Base-by-base conservation (phyloP, 64 coral and sea anemone species). In the Montipora efflorescens region DNA sequence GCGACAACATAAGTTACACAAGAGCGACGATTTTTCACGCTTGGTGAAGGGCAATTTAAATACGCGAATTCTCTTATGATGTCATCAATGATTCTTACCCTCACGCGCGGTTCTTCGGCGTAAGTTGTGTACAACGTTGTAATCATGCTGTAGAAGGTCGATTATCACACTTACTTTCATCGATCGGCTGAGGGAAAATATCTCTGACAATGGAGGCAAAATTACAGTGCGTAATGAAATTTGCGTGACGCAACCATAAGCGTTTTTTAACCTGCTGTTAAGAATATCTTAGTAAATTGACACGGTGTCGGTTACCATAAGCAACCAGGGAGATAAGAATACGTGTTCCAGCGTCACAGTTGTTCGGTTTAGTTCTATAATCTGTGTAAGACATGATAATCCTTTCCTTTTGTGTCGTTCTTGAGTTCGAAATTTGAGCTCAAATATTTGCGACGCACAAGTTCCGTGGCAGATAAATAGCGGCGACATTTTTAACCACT, bases 81-180 rank as follows among this genome's bases (percentile, higher is more conserved):
- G 20, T 86, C 45, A 86, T 86, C 45, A 51, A 86, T 86, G 46
- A 49, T 71, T 86, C 82, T 72, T 50, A 86, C 82, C 43, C 82
- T 48, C 4, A 49, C 82, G 3, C 82, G 62, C 0, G 82, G 82
- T 51, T 86, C 82, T 48, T 86, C 82, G 4, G 23, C 47, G 44
- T 86, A 86, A 45, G 82, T 86, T 6, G 82, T 86, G 47, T 86
- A 86, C 2, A 86, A 43, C 0, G 82, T 86, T 10, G 46, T 50
- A 21, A 86, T 86, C 82, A 86, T 86, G 36, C 9, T 71, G 46
- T 50, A 49, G 48, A 2, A 46, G 16, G 18, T 66, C 18, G 67
- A 47, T 9, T 84, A 86, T 72, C 8, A 5, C 14, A 20, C 47
- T 72, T 47, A 46, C 66, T 64, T 78, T 72, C 62, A 47, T 48